Evolutionary conservation across 1,140 invertebrate species (phyloP), one percentile per base, ranked within the genome.

Genomic region (Antheraea mylitta): DNA sequence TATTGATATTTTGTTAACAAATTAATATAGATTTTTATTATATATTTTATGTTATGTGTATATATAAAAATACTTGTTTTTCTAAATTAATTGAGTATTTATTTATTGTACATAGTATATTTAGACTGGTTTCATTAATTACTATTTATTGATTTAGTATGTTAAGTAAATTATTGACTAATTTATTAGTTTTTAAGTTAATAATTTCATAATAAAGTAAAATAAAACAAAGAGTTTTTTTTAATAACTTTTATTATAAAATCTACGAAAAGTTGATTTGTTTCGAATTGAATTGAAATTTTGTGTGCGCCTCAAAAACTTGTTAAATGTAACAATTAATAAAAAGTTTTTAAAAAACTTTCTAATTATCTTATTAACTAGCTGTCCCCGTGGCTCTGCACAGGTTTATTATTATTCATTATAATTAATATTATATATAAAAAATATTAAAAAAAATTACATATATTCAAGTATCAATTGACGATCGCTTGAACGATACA

Each of bases 171-270:
- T 53, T 53, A 53, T 53, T 53, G 45, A n/a, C 1, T 16, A 53
- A 16, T n/a, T n/a, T n/a, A n/a, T n/a, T 53, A 53, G 16, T 53
- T 53, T 2, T 53, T 53, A 6, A 53, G 45, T 53, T 53, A 13
- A 30, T 30, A 30, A 30, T 30, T 30, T 30, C 22, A 42, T 10
- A 42, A 42, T 42, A 11, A 10, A 42, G 7, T 42, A 62, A 60
- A 36, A 60, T 58, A 65, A 22, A 42, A 18, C 58, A 59, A 59
- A 4, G 4, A 67, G 16, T 59, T 59, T 71, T 13, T 59, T 61
- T 18, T 36, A 63, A 11, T 22, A 18, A 63, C 30, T 30, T 63
- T 63, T 63, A 63, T 63, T 63, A 63, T 59, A 59, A 59, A 59
- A 59, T 59, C 58, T 59, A 59, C 16, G 19, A 59, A 42, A 42